Evolutionary conservation across 2,888 invertebrate genomes (phyloP).

Genomic region (Lypha dubia): DNA sequence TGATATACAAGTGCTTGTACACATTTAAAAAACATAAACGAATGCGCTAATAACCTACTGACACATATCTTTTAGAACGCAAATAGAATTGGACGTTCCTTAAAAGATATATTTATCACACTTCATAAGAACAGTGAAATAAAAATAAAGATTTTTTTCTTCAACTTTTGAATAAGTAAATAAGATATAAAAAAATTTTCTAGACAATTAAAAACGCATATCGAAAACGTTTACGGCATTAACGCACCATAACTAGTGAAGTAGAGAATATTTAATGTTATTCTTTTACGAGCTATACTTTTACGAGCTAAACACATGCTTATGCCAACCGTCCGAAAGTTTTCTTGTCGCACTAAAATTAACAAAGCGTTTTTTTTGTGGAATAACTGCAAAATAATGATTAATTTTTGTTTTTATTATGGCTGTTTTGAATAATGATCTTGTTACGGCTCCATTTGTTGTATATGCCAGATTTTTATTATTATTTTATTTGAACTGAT

Average conservation of each 20-base stretch:
- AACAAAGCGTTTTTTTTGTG: slow-evolving; percentile 66
- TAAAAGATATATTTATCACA: slow-evolving; percentile 38
- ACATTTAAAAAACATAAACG: not conserved
- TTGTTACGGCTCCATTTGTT: slow-evolving; percentile 23
- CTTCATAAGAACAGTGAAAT: slow-evolving; percentile 28
- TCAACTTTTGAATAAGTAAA: not conserved
- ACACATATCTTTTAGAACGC: slow-evolving; percentile 21
- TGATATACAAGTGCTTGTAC: not conserved
- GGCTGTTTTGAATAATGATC: slow-evolving; percentile 52
- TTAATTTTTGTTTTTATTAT: slow-evolving; percentile 73
- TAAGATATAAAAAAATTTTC: not conserved
- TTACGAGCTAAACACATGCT: slow-evolving; percentile 19
- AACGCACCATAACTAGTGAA: not conserved
- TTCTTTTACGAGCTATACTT: slow-evolving; percentile 9
- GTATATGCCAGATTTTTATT: slow-evolving; percentile 53
- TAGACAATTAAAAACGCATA: slow-evolving; percentile 1
- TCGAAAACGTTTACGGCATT: not conserved
- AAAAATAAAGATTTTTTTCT: slow-evolving; percentile 21
- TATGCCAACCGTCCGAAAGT: slow-evolving; percentile 21
- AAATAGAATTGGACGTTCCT: slow-evolving; percentile 32
- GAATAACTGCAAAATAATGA: slow-evolving; percentile 78
- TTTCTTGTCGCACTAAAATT: not conserved
- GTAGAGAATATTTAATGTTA: not conserved
- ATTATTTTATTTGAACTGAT: slow-evolving; percentile 18
- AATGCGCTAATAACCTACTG: slow-evolving; percentile 40